Evolutionary conservation across 2,797 vertebrate species (phyloP), one percentile per base, ranked within the genome.

Genomic region (Ctenopoma kingsleyae): DNA sequence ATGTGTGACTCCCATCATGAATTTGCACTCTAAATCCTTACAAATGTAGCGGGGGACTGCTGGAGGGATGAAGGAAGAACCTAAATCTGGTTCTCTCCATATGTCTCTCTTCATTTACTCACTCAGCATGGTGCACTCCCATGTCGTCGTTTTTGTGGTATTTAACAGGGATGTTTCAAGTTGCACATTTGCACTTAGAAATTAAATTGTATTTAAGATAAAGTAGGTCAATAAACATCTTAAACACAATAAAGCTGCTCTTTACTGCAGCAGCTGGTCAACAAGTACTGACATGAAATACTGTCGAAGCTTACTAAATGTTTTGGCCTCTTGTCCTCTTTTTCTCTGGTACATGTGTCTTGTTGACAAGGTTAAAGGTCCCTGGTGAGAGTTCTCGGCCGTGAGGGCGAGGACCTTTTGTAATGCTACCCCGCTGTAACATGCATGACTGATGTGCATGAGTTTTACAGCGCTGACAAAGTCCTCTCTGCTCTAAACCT

Each of bases 281-380:
- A 62, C 54, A 55, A 52, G 63, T 32, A 54, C 36, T 8, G 6
- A 35, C 46, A 11, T 83, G 82, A 90, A 81, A 79, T 79, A 84
- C 71, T 58, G 59, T 60, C n/a, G 38, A 20, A 49, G 4, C 47
- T 38, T 11, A 20, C 78, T 74, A 58, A 87, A 60, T 2, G 52
- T 72, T 49, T 20, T 20, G 35, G 22, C 73, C 35, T 76, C 72
- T 72, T 86, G 74, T 81, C 70, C 81, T 72, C 58, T 47, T 35
- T 36, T 41, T 48, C 72, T 44, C 30, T 49, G 30, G 55, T 85
- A 90, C 84, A 71, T 84, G 87, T 80, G 74, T 76, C 76, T 88
- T 68, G 80, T 85, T 87, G 86, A 63, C 40, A 5, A 82, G 84
- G 84, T 91, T 17, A 89, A 67, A 93, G 91, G 81, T 89, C 41